Conservation (phyloP, 2,113 vertebrate genomes). For the Epinephelus lanceolatus region DNA sequence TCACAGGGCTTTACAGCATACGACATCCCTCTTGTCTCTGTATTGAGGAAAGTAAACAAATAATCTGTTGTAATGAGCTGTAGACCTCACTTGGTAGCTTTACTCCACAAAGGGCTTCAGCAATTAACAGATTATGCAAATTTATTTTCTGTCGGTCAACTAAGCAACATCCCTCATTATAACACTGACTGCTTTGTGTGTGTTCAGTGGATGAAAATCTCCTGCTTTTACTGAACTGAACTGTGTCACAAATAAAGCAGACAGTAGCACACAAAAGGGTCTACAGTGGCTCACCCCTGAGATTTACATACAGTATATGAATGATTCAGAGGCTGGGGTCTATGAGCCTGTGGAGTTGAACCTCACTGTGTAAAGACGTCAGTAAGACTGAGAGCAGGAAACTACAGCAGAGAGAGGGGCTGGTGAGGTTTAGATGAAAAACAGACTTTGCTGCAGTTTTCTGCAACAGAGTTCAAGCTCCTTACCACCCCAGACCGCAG, state of each 20-base stretch:
- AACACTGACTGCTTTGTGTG: neutral
- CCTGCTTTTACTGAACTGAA: neutral
- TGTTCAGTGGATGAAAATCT: neutral
- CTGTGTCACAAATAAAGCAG: neutral
- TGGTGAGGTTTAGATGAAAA: neutral
- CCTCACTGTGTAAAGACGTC: neutral
- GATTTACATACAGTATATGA: constrained; percentile 14
- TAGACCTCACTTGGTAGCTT: neutral
- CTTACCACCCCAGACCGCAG: constrained; percentile 33
- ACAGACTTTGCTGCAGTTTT: constrained; percentile 68
- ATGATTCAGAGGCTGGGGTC: constrained; percentile 4
- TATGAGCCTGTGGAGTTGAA: neutral
- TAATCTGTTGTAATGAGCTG: no score
- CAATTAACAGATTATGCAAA: neutral
- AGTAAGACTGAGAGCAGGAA: neutral
- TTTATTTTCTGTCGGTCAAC: neutral
- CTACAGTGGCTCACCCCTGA: neutral
- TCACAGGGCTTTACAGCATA: no score
- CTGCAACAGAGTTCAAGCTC: constrained; percentile 50
- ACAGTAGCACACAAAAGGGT: neutral
- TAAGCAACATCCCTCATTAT: neutral
- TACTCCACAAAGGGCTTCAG: neutral
- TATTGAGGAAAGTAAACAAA: neutral
- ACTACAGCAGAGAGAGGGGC: neutral
- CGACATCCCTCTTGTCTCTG: no score